Evolutionary conservation across 2,888 invertebrate genomes (phyloP).

Genomic region (Drosophila neonasuta): DNA sequence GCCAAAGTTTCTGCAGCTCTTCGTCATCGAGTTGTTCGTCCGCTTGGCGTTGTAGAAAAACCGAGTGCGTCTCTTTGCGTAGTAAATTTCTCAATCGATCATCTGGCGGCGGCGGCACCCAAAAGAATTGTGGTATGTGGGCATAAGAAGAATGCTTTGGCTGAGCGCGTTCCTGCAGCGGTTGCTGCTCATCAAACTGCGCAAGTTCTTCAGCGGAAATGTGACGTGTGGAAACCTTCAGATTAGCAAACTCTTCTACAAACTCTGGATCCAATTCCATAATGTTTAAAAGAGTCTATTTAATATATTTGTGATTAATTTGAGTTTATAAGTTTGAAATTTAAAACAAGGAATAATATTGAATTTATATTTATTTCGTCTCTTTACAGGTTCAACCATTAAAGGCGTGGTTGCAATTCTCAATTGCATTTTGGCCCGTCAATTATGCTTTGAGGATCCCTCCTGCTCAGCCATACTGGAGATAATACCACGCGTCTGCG

Average conservation of each 20-base stretch:
- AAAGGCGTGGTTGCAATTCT: conserved; percentile 91
- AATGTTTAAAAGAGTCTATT: background rate
- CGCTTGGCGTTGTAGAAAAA: conserved; percentile 93
- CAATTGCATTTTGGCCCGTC: conserved; percentile 93
- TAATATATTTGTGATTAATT: background rate
- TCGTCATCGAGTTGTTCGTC: conserved; percentile 92
- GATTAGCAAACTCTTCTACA: conserved; percentile 67
- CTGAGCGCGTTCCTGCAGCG: conserved; percentile 31
- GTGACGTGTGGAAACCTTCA: conserved; percentile 53
- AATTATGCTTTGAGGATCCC: conserved; percentile 94
- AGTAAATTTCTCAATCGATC: conserved; percentile 91
- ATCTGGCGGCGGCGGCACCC: conserved; percentile 89
- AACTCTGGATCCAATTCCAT: conserved; percentile 79
- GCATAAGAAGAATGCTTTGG: conserved; percentile 80
- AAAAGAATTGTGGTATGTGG: conserved; percentile 89
- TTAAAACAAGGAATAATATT: background rate
- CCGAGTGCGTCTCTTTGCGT: conserved; percentile 93
- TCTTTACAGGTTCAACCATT: conserved; percentile 88
- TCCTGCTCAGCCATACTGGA: conserved; percentile 95
- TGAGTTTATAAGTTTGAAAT: background rate
- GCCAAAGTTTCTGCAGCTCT: conserved; percentile 93
- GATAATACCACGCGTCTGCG: conserved; percentile 95
- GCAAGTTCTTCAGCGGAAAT: conserved; percentile 60
- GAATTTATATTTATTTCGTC: background rate
- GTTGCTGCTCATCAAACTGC: conserved; percentile 47